A percentile compares a stretch with the other conserved stretches of the same genome.
These are phyloP conservation scores for Axis porcinus DNA, from an alignment of 2,113 vertebrate genomes.

Conservation along the genomic window DNA sequence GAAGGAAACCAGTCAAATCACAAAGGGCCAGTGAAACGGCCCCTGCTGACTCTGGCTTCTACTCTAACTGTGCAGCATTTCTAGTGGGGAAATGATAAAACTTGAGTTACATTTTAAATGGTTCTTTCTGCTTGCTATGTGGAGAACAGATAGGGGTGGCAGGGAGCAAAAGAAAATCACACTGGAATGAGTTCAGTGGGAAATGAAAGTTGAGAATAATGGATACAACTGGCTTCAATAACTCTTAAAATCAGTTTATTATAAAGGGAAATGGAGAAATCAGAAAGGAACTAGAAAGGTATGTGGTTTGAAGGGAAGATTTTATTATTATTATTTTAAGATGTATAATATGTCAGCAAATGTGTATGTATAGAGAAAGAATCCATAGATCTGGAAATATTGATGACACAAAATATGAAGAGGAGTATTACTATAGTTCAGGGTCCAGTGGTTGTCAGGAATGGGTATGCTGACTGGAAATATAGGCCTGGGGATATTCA, in stretches of 20 bases:
- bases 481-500: too few species aligned
- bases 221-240: background rate
- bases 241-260: background rate
- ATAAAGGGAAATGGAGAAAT: background rate
- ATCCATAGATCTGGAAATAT: background rate
- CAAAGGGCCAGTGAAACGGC: background rate
- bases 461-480: fast-evolving
- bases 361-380: background rate
- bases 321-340: background rate
- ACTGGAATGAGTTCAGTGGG: background rate
- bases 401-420: background rate
- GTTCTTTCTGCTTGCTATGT: background rate
- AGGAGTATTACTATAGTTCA: background rate
- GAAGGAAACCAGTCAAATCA: background rate
- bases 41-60: background rate
- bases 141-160: background rate
- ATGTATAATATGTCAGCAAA: background rate
- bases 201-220: background rate
- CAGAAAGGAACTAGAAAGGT: background rate
- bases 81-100: background rate
- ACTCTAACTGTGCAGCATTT: background rate
- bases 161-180: background rate
- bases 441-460: background rate
- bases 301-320: background rate
- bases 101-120: background rate